Evolutionary conservation across 1,140 invertebrate genomes (phyloP), one percentile per base, ranked within the genome.

Genomic region (Phocides pigmalion): DNA sequence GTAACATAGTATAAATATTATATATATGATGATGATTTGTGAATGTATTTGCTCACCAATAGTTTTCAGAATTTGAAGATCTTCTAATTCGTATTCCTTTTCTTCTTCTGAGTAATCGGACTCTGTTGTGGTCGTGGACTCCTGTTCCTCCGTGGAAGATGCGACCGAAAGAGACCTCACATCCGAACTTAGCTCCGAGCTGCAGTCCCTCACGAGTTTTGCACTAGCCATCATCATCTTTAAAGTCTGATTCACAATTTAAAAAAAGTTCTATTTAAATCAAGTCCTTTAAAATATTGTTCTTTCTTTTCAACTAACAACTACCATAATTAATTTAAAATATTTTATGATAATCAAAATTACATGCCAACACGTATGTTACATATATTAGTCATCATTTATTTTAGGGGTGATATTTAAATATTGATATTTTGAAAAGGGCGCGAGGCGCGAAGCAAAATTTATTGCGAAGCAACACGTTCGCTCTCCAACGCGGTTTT

Each of bases 21-120:
- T n/a, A n/a, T n/a, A n/a, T n/a, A n/a, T n/a, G n/a, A n/a, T n/a
- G n/a, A n/a, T n/a, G n/a, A 35, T n/a, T 11, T 28, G 2, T 22
- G 5, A 22, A 22, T 22, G 5, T 22, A 22, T 32, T 16, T 35
- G 46, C 95, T 95, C 79, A 96, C 95, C 96, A 51, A 96, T 95
- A 46, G 95, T 97, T 92, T 96, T 97, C 66, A 96, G 93, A 66
- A 96, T 96, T 78, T 96, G 95, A 67, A 96, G 93, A 76, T 96
- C 95, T 66, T 97, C 95, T 69, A 97, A 88, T 68, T 94, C 94
- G 76, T 94, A 95, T 72, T 94, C 94, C 64, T 94, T 94, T 46
- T 94, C 92, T 66, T 95, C 94, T 74, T 95, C 95, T 41, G 92
- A 91, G 61, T 92, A 93, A 64, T 93, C 93, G 0, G 93, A 92